phyloP scores from a whole-genome alignment of 1,140 invertebrate genomes.

The Drosophila parabipectinata region DNA sequence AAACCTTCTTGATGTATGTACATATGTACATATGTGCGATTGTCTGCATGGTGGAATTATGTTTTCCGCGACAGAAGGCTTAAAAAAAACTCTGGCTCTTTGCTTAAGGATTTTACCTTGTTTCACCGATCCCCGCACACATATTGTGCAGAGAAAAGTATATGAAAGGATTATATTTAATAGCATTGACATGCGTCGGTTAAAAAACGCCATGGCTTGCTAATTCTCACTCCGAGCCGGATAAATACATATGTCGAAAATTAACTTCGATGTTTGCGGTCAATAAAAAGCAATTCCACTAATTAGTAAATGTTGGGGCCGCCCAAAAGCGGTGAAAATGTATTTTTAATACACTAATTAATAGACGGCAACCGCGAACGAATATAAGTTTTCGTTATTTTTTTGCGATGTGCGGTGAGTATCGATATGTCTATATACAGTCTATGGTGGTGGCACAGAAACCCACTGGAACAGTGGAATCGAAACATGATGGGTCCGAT shows the following conservation, averaged over 20 bases:
- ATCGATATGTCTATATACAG: constrained; percentile 14
- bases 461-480: not conserved
- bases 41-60: constrained; percentile 2
- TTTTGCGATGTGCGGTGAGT: constrained; percentile 17
- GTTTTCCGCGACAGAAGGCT: not conserved
- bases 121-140: constrained; percentile 33
- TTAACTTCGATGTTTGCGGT: constrained; percentile 31
- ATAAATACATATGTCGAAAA: constrained; percentile 47
- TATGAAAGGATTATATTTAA: constrained; percentile 32
- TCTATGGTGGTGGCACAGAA: not conserved
- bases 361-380: constrained; percentile 30
- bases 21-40: constrained; percentile 9
- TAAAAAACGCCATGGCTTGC: constrained; percentile 44
- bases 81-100: not conserved
- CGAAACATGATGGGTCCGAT: not conserved
- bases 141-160: constrained; percentile 38
- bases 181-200: constrained; percentile 48
- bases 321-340: constrained; percentile 10
- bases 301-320: not conserved
- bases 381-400: constrained; percentile 41
- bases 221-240: constrained; percentile 48
- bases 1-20: constrained; percentile 20
- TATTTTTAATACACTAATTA: constrained; percentile 25
- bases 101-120: constrained; percentile 17
- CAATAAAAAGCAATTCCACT: constrained; percentile 15